phyloP scores from a whole-genome alignment of 1,140 invertebrate genomes.

The Carposina sasakii region DNA sequence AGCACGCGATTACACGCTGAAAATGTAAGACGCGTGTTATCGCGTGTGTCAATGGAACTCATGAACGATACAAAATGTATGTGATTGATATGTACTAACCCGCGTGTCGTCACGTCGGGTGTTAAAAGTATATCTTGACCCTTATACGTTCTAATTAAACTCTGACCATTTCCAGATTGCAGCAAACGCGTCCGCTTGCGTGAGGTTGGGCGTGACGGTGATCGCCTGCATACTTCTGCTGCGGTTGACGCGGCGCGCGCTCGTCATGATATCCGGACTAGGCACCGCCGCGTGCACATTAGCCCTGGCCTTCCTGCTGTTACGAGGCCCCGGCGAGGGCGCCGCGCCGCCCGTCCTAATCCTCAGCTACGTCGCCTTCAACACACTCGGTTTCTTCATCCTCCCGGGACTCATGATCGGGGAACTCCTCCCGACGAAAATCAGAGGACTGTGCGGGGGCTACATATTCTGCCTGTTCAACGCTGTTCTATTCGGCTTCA shows the following conservation, averaged over 20 bases:
- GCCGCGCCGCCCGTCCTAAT: slow-evolving; percentile 71
- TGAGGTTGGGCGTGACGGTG: slow-evolving; percentile 76
- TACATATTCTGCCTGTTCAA: slow-evolving; percentile 82
- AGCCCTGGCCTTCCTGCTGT: slow-evolving; percentile 72
- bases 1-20: no score
- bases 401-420: slow-evolving; percentile 81
- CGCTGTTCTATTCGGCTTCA: slow-evolving; percentile 78
- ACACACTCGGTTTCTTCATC: slow-evolving; percentile 81
- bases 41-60: no score
- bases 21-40: no score
- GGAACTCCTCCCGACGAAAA: slow-evolving; percentile 79
- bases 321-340: slow-evolving; percentile 47
- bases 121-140: no score
- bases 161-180: slow-evolving; percentile 60
- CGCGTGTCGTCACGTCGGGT: no score
- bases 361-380: slow-evolving; percentile 78
- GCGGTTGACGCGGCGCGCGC: slow-evolving; percentile 74
- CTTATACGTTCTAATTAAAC: no score
- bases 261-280: slow-evolving; percentile 77
- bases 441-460: slow-evolving; percentile 77
- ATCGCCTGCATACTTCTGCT: slow-evolving; percentile 77
- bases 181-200: slow-evolving; percentile 77
- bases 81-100: no score
- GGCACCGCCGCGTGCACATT: slow-evolving; percentile 78
- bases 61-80: no score